Evolutionary conservation across 2,797 vertebrate genomes (phyloP).

Genomic region (Manis javanica): DNA sequence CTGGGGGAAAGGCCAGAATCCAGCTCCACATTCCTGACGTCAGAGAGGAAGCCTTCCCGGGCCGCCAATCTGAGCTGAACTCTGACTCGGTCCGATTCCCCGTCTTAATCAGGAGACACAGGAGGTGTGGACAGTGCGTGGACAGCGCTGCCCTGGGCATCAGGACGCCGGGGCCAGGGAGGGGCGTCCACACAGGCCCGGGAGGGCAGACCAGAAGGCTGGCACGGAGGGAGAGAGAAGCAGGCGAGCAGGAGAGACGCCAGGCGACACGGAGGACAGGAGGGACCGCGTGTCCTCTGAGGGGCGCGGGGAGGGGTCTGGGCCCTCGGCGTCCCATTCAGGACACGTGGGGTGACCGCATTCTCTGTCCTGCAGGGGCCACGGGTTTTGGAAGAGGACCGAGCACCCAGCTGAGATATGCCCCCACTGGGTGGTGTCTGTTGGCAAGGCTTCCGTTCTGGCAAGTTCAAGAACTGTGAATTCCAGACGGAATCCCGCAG

Average conservation of each 20-base stretch:
- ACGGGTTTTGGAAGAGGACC: neutral
- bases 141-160: neutral
- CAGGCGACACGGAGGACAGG: neutral
- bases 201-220: neutral
- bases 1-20: neutral
- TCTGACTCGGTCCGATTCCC: neutral
- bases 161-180: neutral
- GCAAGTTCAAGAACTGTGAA: neutral
- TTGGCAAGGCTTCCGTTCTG: neutral
- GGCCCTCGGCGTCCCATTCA: neutral
- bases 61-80: neutral
- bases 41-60: neutral
- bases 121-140: neutral
- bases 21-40: neutral
- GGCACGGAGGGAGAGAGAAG: neutral
- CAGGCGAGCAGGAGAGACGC: neutral
- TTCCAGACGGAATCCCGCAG: neutral
- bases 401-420: neutral
- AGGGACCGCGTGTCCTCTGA: neutral
- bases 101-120: neutral
- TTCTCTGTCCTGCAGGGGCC: neutral
- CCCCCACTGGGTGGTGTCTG: neutral
- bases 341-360: neutral
- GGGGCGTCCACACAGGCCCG: neutral
- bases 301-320: neutral